phyloP scores from a whole-genome alignment of 2,113 vertebrate species.

The Mirounga angustirostris region DNA sequence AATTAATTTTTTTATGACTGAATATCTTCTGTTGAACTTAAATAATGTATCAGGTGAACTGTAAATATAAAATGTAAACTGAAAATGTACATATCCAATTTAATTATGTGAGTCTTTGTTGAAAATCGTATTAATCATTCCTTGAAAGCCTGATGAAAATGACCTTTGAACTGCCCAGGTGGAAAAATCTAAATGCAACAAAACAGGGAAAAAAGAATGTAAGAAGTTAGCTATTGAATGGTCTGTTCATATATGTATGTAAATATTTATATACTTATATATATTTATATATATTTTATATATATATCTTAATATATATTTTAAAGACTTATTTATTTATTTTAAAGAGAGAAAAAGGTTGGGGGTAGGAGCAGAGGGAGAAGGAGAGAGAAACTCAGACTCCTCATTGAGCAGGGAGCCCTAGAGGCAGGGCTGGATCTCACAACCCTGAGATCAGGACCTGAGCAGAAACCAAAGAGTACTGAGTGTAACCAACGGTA shows the following conservation, averaged over 20 bases:
- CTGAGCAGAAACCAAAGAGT: background rate
- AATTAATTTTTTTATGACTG: conserved; percentile 58
- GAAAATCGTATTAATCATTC: conserved; percentile 76
- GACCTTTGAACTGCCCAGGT: conserved; percentile 81
- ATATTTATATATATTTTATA: background rate
- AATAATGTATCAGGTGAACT: conserved; percentile 52
- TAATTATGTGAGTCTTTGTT: conserved; percentile 26
- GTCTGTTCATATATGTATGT: background rate
- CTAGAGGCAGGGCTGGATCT: background rate
- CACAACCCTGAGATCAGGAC: background rate
- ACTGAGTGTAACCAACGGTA: background rate
- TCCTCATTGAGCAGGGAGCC: background rate
- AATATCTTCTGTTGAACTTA: conserved; percentile 64
- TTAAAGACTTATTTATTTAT: background rate
- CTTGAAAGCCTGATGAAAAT: conserved; percentile 78
- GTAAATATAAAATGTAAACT: conserved; percentile 57
- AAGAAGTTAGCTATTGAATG: background rate
- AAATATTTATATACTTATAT: no score
- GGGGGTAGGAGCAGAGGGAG: background rate
- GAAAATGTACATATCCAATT: conserved; percentile 66
- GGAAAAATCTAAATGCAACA: conserved; percentile 74
- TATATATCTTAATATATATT: background rate
- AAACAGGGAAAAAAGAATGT: background rate
- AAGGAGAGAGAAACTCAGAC: background rate
- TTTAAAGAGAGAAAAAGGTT: background rate